Evolutionary conservation across 2,888 invertebrate species (phyloP).

Genomic region (Caradrina kadenii): DNA sequence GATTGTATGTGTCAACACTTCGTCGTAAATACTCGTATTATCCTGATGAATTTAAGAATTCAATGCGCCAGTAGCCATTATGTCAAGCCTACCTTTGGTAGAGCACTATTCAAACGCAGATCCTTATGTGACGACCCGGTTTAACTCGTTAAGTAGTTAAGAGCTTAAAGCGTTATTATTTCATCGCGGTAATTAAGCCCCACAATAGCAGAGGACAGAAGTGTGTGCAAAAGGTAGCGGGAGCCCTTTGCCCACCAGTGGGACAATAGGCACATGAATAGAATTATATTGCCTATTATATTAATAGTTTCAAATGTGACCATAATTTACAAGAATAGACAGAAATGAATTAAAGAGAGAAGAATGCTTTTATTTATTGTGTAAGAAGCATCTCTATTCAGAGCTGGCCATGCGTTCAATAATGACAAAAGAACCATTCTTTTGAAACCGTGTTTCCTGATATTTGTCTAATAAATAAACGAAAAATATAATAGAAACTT

Average conservation of each 20-base stretch:
- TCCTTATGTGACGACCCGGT: constrained; percentile 1
- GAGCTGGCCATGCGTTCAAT: constrained; percentile 27
- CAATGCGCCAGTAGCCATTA: constrained; percentile 10
- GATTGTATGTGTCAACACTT: constrained; percentile 22
- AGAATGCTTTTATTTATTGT: constrained; percentile 13
- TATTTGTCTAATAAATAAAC: constrained; percentile 7
- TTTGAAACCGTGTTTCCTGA: not conserved
- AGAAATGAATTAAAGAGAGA: constrained; percentile 1
- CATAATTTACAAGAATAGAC: not conserved
- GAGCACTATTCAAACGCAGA: constrained; percentile 9
- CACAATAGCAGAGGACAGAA: not conserved
- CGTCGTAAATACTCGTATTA: constrained; percentile 2
- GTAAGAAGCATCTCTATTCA: constrained; percentile 6
- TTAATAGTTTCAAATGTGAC: constrained; percentile 16
- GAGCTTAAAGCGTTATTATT: constrained; percentile 11
- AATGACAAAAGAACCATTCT: constrained; percentile 12
- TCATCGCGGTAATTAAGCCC: constrained; percentile 16
- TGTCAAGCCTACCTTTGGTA: constrained; percentile 2
- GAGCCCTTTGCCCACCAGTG: not conserved
- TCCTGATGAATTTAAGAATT: not conserved
- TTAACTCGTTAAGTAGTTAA: constrained; percentile 19
- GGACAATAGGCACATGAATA: not conserved
- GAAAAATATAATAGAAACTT: not conserved
- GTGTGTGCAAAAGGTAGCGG: not conserved
- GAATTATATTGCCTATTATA: not conserved